These are phyloP conservation scores for Hemistola chrysoprasaria DNA, from an alignment of 2,888 invertebrate species.

Conservation along the genomic window DNA sequence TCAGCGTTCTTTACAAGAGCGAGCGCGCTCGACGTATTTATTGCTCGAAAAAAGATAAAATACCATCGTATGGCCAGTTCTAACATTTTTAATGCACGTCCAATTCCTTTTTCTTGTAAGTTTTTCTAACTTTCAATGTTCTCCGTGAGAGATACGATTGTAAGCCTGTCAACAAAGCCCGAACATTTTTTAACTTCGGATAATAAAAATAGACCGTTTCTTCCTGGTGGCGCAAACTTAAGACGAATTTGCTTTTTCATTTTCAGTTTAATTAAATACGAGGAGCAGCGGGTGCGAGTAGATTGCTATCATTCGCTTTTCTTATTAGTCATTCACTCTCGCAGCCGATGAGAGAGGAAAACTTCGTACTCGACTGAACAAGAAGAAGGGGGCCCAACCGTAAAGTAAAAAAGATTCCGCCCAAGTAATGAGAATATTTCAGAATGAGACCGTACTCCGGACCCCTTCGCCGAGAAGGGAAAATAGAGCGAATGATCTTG, in stretches of 20 bases:
- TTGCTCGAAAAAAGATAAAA: slow-evolving; percentile 64
- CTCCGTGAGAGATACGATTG: slow-evolving; percentile 51
- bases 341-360: slow-evolving; percentile 56
- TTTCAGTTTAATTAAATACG: slow-evolving; percentile 62
- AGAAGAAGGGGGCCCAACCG: slow-evolving; percentile 57
- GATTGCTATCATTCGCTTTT: slow-evolving; percentile 68
- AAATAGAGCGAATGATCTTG: slow-evolving; percentile 48
- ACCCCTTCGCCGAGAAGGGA: slow-evolving; percentile 48
- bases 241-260: slow-evolving; percentile 35
- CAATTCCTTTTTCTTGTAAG: slow-evolving; percentile 39
- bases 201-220: slow-evolving; percentile 26
- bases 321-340: slow-evolving; percentile 68
- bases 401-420: slow-evolving; percentile 66
- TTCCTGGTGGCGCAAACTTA: slow-evolving; percentile 12
- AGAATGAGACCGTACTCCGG: slow-evolving; percentile 52
- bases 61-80: slow-evolving; percentile 54
- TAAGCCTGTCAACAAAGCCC: slow-evolving; percentile 50
- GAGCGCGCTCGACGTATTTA: slow-evolving; percentile 72
- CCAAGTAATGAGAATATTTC: slow-evolving; percentile 71
- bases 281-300: slow-evolving; percentile 42
- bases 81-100: slow-evolving; percentile 57
- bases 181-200: slow-evolving; percentile 35
- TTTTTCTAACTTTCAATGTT: slow-evolving; percentile 42
- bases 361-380: slow-evolving; percentile 61
- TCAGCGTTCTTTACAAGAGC: slow-evolving; percentile 56